Conservation (phyloP, 1,140 invertebrate genomes). For the Zaprionus nigranus region DNA sequence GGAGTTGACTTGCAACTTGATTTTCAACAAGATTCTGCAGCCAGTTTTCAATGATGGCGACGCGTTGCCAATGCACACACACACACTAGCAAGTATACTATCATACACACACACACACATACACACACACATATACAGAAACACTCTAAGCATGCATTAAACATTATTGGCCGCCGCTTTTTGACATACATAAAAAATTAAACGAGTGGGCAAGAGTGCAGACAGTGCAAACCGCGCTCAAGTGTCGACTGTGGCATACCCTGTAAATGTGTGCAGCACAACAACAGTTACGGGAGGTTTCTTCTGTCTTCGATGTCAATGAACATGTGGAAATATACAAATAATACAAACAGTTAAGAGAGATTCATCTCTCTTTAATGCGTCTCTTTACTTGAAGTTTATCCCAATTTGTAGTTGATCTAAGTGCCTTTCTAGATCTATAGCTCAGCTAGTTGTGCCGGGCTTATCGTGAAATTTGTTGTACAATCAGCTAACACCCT, state of each 20-base stretch:
- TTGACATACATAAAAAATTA: conserved; percentile 19
- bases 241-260: not conserved
- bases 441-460: no score
- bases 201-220: not conserved
- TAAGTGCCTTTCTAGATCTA: no score
- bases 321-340: no score
- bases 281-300: not conserved
- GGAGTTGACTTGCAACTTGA: conserved; percentile 62
- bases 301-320: no score
- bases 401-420: no score
- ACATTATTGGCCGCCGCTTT: conserved; percentile 15
- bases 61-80: conserved; percentile 17
- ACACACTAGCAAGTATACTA: conserved; percentile 21
- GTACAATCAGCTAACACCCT: no score
- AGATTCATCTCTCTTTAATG: no score
- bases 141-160: conserved; percentile 28
- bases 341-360: no score
- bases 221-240: not conserved
- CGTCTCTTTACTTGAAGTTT: no score
- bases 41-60: conserved; percentile 58
- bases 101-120: not conserved
- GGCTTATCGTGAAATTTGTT: no score
- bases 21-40: conserved; percentile 63
- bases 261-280: not conserved
- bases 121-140: not conserved